phyloP scores from a whole-genome alignment of 2,888 invertebrate genomes.

The Hedychridium roseum region DNA sequence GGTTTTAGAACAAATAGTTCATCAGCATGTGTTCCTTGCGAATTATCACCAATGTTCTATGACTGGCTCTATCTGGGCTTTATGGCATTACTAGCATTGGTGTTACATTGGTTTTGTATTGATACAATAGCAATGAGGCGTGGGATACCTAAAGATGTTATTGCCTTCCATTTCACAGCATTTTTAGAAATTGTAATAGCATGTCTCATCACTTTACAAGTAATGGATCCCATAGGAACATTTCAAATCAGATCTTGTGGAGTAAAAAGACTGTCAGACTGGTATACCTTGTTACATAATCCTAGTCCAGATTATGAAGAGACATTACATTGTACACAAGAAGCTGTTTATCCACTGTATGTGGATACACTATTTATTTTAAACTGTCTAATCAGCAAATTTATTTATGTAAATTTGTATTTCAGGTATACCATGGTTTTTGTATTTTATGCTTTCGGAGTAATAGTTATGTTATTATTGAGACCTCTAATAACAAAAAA shows the following conservation, averaged over 20 bases:
- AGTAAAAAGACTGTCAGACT: conserved; percentile 85
- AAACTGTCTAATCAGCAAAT: conserved; percentile 8
- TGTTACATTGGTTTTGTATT: conserved; percentile 92
- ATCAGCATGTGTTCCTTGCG: conserved; percentile 81
- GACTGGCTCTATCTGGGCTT: conserved; percentile 95
- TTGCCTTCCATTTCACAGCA: conserved; percentile 83
- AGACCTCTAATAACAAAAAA: conserved; percentile 78
- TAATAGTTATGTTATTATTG: conserved; percentile 80
- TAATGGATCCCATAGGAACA: conserved; percentile 84
- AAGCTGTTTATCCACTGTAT: conserved; percentile 97
- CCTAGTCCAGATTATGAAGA: conserved; percentile 91
- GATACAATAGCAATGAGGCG: conserved; percentile 81
- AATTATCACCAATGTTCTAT: conserved; percentile 79
- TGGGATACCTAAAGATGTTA: conserved; percentile 78
- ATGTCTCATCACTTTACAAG: conserved; percentile 77
- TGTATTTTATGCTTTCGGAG: conserved; percentile 85
- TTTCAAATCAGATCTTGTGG: conserved; percentile 81
- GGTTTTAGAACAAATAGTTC: conserved; percentile 79
- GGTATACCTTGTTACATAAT: conserved; percentile 96
- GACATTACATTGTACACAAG: conserved; percentile 93
- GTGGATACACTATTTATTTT: conserved; percentile 53
- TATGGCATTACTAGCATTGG: conserved; percentile 87
- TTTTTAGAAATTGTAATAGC: conserved; percentile 82
- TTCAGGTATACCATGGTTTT: conserved; percentile 91
- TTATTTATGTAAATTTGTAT: no score